phyloP scores from a whole-genome alignment of 2,888 invertebrate species.

The Tridacna gigas region DNA sequence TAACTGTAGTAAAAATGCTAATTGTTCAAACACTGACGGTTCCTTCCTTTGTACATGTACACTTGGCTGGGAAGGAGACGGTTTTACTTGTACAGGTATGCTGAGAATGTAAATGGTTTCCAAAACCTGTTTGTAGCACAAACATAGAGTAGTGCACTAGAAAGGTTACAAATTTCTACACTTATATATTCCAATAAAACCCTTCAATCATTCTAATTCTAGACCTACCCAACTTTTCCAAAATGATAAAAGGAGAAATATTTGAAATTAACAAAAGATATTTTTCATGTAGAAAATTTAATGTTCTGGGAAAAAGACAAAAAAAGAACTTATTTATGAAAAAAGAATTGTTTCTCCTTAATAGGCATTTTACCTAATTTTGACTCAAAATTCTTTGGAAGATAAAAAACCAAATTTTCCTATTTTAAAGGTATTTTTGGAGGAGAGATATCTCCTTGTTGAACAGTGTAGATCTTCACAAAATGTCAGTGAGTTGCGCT shows the following conservation, averaged over 20 bases:
- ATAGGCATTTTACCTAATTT: too few relatives aligned
- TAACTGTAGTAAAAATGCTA: slow-evolving; percentile 28
- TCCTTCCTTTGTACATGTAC: background rate
- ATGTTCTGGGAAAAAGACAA: too few relatives aligned
- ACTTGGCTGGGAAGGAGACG: background rate
- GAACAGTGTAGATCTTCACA: background rate
- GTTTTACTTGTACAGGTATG: background rate
- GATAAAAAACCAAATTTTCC: too few relatives aligned
- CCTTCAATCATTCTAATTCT: too few relatives aligned
- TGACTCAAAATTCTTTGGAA: too few relatives aligned
- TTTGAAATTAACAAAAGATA: too few relatives aligned
- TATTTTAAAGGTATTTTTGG: background rate
- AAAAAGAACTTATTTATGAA: too few relatives aligned
- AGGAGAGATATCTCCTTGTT: background rate
- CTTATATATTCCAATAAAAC: too few relatives aligned
- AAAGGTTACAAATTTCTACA: background rate
- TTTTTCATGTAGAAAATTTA: too few relatives aligned
- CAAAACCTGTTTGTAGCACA: background rate
- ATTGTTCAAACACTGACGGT: slow-evolving; percentile 23
- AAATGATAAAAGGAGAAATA: too few relatives aligned
- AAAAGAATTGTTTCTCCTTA: too few relatives aligned
- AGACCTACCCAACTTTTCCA: too few relatives aligned
- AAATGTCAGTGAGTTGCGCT: background rate
- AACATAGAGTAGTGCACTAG: background rate
- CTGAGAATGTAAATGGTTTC: background rate